These are phyloP conservation scores for Margaritifera margaritifera DNA, from an alignment of 2,888 invertebrate species.

Conservation along the genomic window DNA sequence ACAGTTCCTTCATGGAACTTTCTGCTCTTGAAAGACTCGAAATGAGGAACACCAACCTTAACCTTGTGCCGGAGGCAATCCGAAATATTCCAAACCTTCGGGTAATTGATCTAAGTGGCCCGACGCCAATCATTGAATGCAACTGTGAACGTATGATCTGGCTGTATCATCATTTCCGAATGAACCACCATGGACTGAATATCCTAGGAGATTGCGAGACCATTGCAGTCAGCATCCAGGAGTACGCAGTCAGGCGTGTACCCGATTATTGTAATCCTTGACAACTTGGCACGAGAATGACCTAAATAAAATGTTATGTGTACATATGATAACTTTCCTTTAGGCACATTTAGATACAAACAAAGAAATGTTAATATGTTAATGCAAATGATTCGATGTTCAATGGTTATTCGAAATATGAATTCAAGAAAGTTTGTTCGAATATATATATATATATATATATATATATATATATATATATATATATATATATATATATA, in stretches of 20 bases:
- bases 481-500: too few species aligned
- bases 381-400: too few species aligned
- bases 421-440: too few species aligned
- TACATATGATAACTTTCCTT: too few species aligned
- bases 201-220: constrained; percentile 29
- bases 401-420: too few species aligned
- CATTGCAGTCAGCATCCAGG: constrained; percentile 12
- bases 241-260: constrained; percentile 14
- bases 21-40: constrained; percentile 15
- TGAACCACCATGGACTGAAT: constrained; percentile 23
- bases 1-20: constrained; percentile 31
- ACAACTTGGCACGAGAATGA: accelerated
- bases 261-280: neutral
- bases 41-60: constrained; percentile 24
- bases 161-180: constrained; percentile 31
- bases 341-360: too few species aligned
- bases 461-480: too few species aligned
- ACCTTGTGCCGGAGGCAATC: constrained; percentile 35
- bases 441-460: too few species aligned
- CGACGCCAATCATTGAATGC: constrained; percentile 24
- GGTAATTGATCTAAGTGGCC: constrained; percentile 13
- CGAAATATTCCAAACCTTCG: constrained; percentile 17
- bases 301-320: too few species aligned
- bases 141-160: constrained; percentile 36
- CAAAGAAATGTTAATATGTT: too few species aligned